A percentile compares a stretch with the other conserved stretches of the same genome.
Evolutionary conservation across 2,888 invertebrate genomes (phyloP).

Genomic region (Branchellion lobata): DNA sequence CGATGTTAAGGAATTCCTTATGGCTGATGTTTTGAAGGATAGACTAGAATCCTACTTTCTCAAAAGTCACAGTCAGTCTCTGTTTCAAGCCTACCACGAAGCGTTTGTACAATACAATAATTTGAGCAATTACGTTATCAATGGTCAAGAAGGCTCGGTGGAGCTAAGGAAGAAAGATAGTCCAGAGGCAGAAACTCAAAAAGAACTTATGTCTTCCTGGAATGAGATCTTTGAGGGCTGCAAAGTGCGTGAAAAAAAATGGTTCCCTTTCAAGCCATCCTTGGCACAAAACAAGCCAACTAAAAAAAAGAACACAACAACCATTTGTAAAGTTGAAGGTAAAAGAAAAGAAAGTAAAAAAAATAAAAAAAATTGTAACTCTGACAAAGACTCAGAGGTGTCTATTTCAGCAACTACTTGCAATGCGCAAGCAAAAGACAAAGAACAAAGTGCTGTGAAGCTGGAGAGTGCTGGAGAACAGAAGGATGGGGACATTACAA

Average conservation of each 20-base stretch:
- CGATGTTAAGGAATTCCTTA: not conserved
- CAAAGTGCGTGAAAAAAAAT: not conserved
- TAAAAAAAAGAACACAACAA: too few relatives aligned
- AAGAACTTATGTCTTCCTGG: not conserved
- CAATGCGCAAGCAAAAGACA: too few relatives aligned
- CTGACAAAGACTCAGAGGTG: too few relatives aligned
- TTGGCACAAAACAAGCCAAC: too few relatives aligned
- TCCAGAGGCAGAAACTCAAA: not conserved
- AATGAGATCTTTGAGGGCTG: not conserved
- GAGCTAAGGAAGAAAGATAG: not conserved
- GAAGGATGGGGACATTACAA: too few relatives aligned
- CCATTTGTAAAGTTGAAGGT: too few relatives aligned
- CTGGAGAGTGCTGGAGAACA: too few relatives aligned
- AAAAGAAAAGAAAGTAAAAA: not conserved
- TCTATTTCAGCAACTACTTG: too few relatives aligned
- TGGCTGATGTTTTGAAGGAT: not conserved
- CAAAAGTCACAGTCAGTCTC: not conserved
- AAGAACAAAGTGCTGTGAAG: too few relatives aligned
- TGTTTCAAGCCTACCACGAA: not conserved
- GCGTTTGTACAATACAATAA: not conserved
- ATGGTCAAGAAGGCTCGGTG: not conserved
- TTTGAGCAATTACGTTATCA: too few relatives aligned
- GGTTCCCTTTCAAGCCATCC: not conserved
- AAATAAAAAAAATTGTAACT: not conserved
- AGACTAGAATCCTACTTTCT: not conserved